Evolutionary conservation across 2,888 invertebrate species (phyloP).

Genomic region (Hypselothyrea guttata): DNA sequence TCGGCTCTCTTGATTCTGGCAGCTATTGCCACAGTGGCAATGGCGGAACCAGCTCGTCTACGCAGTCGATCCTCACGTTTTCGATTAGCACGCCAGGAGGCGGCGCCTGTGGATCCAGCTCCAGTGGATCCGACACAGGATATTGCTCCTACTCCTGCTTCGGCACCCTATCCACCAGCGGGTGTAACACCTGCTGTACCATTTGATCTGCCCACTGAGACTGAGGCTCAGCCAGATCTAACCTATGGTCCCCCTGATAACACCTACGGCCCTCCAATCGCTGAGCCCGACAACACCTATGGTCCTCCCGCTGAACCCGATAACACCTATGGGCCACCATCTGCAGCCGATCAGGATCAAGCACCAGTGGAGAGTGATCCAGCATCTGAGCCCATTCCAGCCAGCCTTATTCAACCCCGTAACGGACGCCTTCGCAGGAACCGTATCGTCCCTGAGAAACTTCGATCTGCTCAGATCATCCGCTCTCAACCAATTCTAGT

Average conservation of each 20-base stretch:
- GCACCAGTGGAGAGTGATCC: conserved; percentile 33
- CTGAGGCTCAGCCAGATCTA: conserved; percentile 68
- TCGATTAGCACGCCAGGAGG: conserved; percentile 68
- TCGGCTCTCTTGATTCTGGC: conserved; percentile 55
- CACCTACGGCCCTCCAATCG: conserved; percentile 57
- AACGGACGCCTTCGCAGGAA: conserved; percentile 55
- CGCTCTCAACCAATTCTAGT: conserved; percentile 69
- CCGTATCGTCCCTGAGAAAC: conserved; percentile 52
- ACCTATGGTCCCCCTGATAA: conserved; percentile 64
- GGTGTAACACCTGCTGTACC: conserved; percentile 75
- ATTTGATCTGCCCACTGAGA: conserved; percentile 71
- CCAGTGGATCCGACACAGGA: conserved; percentile 46
- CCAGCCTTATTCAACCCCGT: conserved; percentile 63
- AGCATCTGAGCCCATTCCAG: conserved; percentile 56
- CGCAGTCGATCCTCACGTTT: conserved; percentile 60
- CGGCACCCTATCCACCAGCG: conserved; percentile 73
- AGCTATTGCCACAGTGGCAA: conserved; percentile 43
- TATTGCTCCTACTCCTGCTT: conserved; percentile 41
- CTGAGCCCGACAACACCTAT: conserved; percentile 49
- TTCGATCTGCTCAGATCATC: conserved; percentile 62
- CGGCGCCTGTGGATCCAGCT: conserved; percentile 40
- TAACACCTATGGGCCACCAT: conserved; percentile 61
- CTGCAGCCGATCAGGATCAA: conserved; percentile 46
- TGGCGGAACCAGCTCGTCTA: conserved; percentile 61
- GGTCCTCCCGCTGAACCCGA: conserved; percentile 60